Evolutionary conservation across 2,888 invertebrate genomes (phyloP).

Genomic region (Chrysotoxum bicinctum): DNA sequence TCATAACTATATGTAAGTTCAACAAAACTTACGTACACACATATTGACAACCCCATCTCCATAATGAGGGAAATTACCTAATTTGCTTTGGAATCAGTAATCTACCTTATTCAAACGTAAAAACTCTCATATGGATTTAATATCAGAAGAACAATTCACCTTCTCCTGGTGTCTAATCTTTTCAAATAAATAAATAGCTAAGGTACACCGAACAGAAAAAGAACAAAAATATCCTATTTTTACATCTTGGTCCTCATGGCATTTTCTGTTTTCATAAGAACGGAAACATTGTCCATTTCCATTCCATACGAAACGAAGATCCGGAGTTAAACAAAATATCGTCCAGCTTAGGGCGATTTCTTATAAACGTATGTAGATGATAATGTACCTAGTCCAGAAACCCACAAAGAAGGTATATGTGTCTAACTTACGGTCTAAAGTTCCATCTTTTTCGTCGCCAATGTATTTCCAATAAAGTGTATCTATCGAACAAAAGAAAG

Average conservation of each 20-base stretch:
- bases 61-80: no score
- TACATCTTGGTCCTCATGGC: background rate
- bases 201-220: background rate
- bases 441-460: background rate
- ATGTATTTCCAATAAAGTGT: slow-evolving; percentile 19
- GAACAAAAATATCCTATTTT: background rate
- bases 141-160: no score
- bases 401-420: slow-evolving; percentile 27
- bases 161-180: no score
- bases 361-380: slow-evolving; percentile 37
- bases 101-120: no score
- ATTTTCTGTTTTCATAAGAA: slow-evolving; percentile 22
- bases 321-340: slow-evolving; percentile 29
- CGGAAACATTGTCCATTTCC: slow-evolving; percentile 52
- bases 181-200: background rate
- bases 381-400: background rate
- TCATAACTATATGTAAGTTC: no score
- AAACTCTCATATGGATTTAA: no score
- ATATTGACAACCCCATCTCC: no score
- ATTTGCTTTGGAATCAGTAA: no score
- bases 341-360: slow-evolving; percentile 46
- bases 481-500: slow-evolving; percentile 12
- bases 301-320: slow-evolving; percentile 6
- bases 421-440: slow-evolving; percentile 20
- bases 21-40: no score